phyloP scores from a whole-genome alignment of 53 echinoderm and acorn worm species.

The Antedon mediterranea region DNA sequence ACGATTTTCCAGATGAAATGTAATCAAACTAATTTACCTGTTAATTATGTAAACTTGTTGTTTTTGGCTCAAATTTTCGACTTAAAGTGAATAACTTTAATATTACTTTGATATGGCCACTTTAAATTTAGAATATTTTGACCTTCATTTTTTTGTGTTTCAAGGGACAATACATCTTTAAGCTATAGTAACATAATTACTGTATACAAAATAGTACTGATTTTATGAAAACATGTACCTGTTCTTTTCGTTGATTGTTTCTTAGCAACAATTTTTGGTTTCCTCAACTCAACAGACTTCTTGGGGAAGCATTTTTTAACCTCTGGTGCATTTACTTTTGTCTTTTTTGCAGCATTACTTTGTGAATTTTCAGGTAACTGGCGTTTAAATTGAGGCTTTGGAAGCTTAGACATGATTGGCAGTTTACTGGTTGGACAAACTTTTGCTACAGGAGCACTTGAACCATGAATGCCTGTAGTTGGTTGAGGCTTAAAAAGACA shows the following conservation, averaged over 20 bases:
- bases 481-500: not conserved
- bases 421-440: conserved; percentile 19
- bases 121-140: too few species aligned
- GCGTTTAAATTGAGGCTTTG: conserved; percentile 15
- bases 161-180: too few species aligned
- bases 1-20: too few species aligned
- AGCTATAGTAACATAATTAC: too few species aligned
- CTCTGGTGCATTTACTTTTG: not conserved
- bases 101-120: too few species aligned
- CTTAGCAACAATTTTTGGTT: not conserved
- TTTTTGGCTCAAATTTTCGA: too few species aligned
- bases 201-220: too few species aligned
- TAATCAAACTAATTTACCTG: too few species aligned
- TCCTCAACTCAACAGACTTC: not conserved
- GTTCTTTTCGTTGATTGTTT: not conserved
- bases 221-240: too few species aligned
- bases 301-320: not conserved
- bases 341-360: not conserved
- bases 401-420: conserved; percentile 21
- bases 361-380: conserved; percentile 5
- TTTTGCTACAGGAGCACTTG: conserved; percentile 19
- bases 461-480: not conserved
- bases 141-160: too few species aligned
- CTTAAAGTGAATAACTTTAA: too few species aligned
- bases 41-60: too few species aligned